phyloP scores from a whole-genome alignment of 2,797 vertebrate genomes.

The Amblyopsis hoosieri region DNA sequence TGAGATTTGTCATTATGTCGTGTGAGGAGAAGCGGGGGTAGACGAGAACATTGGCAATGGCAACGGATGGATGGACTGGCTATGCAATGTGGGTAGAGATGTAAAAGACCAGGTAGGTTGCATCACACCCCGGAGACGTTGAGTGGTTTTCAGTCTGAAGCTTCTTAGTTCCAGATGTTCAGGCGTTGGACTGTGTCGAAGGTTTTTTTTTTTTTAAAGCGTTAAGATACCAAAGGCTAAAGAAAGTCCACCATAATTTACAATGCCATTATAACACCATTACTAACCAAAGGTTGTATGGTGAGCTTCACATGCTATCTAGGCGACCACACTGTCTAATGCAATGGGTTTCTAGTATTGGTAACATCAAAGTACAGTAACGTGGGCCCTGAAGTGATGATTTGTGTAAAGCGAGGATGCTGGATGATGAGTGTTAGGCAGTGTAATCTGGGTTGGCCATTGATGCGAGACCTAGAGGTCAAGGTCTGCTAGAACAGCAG shows the following conservation, averaged over 20 bases:
- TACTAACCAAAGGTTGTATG: slow-evolving; percentile 73
- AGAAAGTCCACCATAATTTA: slow-evolving; percentile 55
- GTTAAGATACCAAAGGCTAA: slow-evolving; percentile 72
- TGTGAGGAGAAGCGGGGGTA: slow-evolving; percentile 42
- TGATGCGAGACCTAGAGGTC: slow-evolving; percentile 47
- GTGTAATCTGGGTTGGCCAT: slow-evolving; percentile 51
- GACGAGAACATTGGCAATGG: slow-evolving; percentile 22
- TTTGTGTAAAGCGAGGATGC: slow-evolving; percentile 47
- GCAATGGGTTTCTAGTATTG: slow-evolving; percentile 47
- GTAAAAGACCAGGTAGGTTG: slow-evolving; percentile 59
- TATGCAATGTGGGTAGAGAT: slow-evolving; percentile 60
- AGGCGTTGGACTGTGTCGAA: slow-evolving; percentile 35
- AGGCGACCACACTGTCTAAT: slow-evolving; percentile 44
- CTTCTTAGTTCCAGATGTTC: slow-evolving; percentile 52
- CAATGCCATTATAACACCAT: slow-evolving; percentile 58
- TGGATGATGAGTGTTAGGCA: slow-evolving; percentile 41
- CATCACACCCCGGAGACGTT: slow-evolving; percentile 55
- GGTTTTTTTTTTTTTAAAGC: slow-evolving; percentile 37
- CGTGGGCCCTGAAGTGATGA: slow-evolving; percentile 37
- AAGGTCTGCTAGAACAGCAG: slow-evolving; percentile 53
- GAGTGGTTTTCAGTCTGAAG: slow-evolving; percentile 49
- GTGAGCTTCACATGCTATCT: slow-evolving; percentile 54
- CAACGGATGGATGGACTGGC: slow-evolving; percentile 17
- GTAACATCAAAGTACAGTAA: slow-evolving; percentile 33
- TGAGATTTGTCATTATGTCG: slow-evolving; percentile 37